phyloP scores from a whole-genome alignment of 2,113 vertebrate species.

The Antechinus flavipes region DNA sequence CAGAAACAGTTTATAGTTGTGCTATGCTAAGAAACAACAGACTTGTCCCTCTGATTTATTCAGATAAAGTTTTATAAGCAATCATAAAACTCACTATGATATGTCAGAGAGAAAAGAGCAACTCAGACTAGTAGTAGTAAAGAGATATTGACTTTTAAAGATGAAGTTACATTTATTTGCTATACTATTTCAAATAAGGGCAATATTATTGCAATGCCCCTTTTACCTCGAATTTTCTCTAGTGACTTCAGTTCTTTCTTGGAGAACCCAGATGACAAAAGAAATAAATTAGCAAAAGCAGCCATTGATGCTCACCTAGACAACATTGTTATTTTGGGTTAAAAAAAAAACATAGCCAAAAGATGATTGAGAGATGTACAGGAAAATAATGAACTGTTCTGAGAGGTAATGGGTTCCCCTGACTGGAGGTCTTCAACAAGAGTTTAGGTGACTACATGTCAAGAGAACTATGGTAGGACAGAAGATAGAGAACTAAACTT shows the following conservation, averaged over 20 bases:
- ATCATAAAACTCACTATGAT: constrained; percentile 59
- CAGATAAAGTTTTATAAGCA: constrained; percentile 65
- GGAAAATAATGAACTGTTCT: neutral
- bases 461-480: neutral
- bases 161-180: constrained; percentile 64
- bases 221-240: neutral
- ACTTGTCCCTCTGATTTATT: constrained; percentile 66
- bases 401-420: neutral
- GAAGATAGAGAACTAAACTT: neutral
- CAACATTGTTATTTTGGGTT: neutral
- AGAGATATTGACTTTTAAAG: constrained; percentile 59
- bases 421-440: neutral
- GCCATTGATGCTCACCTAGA: neutral
- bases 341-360: neutral
- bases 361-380: neutral
- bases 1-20: constrained; percentile 48
- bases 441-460: neutral
- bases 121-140: constrained; percentile 56
- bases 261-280: constrained; percentile 28
- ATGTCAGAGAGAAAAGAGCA: constrained; percentile 47
- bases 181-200: constrained; percentile 57
- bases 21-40: constrained; percentile 45
- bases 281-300: neutral
- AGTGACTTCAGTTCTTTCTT: constrained; percentile 19
- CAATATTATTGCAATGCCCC: constrained; percentile 52